phyloP scores from a whole-genome alignment of 2,113 vertebrate genomes.

The Dendrocopos noguchii region DNA sequence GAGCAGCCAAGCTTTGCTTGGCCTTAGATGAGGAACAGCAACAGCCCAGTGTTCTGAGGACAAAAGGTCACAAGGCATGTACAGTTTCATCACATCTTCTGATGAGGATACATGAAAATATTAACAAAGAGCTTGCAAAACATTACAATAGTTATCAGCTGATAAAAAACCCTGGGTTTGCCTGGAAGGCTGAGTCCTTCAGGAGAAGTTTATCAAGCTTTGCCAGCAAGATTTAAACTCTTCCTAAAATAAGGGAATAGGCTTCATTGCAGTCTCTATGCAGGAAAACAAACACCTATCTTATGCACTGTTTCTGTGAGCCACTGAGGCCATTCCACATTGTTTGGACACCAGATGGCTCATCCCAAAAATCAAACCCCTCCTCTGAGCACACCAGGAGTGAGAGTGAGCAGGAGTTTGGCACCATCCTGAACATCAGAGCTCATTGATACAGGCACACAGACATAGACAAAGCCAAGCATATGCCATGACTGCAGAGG shows the following conservation, averaged over 20 bases:
- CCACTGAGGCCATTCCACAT: background rate
- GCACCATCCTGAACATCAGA: background rate
- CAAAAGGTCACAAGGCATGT: background rate
- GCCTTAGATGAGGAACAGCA: background rate
- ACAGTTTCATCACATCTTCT: background rate
- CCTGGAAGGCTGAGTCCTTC: background rate
- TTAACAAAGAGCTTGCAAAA: background rate
- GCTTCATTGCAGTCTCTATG: background rate
- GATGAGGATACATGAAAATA: background rate
- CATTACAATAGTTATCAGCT: background rate
- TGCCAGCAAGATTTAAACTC: background rate
- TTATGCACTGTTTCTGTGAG: background rate
- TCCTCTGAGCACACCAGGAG: background rate
- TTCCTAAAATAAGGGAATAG: background rate
- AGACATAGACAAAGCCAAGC: background rate
- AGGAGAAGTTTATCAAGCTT: background rate
- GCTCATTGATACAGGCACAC: background rate
- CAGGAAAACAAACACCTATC: background rate
- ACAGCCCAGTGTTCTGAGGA: background rate
- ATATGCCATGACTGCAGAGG: background rate
- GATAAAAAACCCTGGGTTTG: background rate
- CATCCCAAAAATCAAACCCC: background rate
- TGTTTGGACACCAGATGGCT: background rate
- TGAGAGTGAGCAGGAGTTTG: rapidly evolving
- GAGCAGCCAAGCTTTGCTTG: background rate